These are phyloP conservation scores for Neodiprion pinetum DNA, from an alignment of 1,140 invertebrate genomes.

Conservation along the genomic window DNA sequence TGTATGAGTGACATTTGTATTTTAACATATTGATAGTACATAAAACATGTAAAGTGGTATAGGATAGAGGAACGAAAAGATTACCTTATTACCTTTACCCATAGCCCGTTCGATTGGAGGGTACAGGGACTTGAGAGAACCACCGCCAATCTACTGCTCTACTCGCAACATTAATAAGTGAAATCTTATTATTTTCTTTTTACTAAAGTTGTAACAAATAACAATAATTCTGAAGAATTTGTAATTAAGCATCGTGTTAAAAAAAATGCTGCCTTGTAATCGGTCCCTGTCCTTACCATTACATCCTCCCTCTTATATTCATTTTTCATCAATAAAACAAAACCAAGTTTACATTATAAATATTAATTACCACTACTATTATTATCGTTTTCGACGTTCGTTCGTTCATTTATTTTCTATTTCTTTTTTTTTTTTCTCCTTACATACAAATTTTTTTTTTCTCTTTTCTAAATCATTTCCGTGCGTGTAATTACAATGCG, in stretches of 20 bases:
- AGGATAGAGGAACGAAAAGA: slow-evolving; percentile 44
- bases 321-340: background rate
- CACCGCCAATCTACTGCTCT: background rate
- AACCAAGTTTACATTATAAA: background rate
- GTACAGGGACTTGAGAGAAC: slow-evolving; percentile 1
- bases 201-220: slow-evolving; percentile 8
- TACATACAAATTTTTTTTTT: background rate
- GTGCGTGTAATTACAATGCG: background rate
- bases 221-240: slow-evolving; percentile 2
- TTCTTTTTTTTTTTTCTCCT: background rate
- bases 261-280: slow-evolving; percentile 1
- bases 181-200: slow-evolving; percentile 2
- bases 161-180: background rate
- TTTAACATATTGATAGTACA: slow-evolving; percentile 63
- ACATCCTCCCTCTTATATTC: slow-evolving; percentile 46
- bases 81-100: background rate
- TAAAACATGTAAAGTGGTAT: slow-evolving; percentile 56
- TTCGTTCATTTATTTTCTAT: background rate
- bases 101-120: background rate
- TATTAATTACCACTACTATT: background rate
- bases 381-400: background rate
- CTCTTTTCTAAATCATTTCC: background rate
- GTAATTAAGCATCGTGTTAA: slow-evolving; percentile 7
- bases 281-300: slow-evolving; percentile 53
- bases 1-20: slow-evolving; percentile 62